These are phyloP conservation scores for Pempheris klunzingeri DNA, from an alignment of 2,797 vertebrate genomes.

Conservation along the genomic window DNA sequence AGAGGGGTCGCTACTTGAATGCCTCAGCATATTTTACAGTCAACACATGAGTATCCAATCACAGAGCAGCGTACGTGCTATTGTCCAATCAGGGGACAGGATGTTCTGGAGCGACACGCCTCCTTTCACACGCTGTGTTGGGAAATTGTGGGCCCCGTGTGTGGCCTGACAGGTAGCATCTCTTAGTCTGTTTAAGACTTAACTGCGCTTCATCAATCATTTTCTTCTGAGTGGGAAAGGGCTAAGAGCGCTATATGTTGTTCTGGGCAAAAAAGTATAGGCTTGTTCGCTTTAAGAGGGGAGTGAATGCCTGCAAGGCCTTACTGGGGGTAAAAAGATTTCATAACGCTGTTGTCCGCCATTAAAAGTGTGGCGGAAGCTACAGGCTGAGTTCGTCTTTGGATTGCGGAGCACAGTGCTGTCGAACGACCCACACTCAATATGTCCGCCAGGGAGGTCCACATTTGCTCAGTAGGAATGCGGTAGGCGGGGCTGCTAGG, in stretches of 20 bases:
- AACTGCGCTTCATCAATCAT: accelerated
- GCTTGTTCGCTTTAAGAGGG: not conserved
- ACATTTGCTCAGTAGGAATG: conserved; percentile 80
- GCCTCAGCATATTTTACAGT: not conserved
- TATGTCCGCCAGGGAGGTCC: conserved; percentile 79
- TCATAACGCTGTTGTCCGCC: accelerated
- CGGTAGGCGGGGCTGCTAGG: conserved; percentile 85
- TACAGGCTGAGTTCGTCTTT: not conserved
- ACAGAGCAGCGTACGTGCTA: not conserved
- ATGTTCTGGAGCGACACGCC: conserved; percentile 19
- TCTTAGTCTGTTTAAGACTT: accelerated
- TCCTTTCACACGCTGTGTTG: accelerated
- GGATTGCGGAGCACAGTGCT: too few relatives aligned
- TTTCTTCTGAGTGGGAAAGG: accelerated
- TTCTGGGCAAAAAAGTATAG: accelerated
- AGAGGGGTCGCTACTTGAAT: conserved; percentile 43
- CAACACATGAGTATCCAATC: conserved; percentile 40
- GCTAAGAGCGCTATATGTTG: accelerated
- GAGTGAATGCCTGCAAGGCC: conserved; percentile 2
- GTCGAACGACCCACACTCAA: conserved; percentile 74
- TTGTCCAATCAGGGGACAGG: conserved; percentile 64
- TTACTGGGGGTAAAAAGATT: accelerated
- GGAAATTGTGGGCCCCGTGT: accelerated
- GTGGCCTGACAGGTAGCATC: not conserved
- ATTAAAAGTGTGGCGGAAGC: conserved; percentile 74